A percentile compares a stretch with the other conserved stretches of the same genome.
These are phyloP conservation scores for Byasa hedistus DNA, from an alignment of 2,888 invertebrate genomes.

Conservation along the genomic window DNA sequence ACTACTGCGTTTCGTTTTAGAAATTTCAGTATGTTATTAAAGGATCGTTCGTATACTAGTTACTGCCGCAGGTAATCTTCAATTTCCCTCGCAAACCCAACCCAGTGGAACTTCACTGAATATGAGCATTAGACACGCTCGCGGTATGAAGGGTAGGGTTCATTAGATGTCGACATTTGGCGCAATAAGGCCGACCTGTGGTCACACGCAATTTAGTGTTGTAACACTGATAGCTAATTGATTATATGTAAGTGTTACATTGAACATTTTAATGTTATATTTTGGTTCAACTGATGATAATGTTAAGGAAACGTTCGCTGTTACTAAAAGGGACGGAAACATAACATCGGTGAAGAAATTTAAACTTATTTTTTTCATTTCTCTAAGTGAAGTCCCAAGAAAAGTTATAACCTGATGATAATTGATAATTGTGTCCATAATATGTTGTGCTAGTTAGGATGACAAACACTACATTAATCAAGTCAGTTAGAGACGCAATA, in stretches of 20 bases:
- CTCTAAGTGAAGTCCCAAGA: too few species aligned
- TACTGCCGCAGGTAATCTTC: constrained; percentile 2
- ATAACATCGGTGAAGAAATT: too few species aligned
- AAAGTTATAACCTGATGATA: too few species aligned
- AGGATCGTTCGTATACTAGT: neutral
- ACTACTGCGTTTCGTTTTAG: neutral
- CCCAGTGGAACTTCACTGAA: constrained; percentile 30
- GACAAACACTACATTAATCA: too few species aligned
- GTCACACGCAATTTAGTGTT: constrained; percentile 42
- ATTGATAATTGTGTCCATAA: too few species aligned
- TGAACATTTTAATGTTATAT: constrained; percentile 9
- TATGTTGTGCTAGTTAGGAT: too few species aligned
- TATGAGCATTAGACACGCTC: constrained; percentile 40
- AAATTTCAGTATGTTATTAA: neutral
- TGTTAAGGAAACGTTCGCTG: neutral
- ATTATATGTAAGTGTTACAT: constrained; percentile 32
- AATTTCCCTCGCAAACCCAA: constrained; percentile 20
- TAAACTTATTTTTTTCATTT: too few species aligned
- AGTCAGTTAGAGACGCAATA: too few species aligned
- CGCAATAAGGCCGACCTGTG: constrained; percentile 35
- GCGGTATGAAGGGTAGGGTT: constrained; percentile 39
- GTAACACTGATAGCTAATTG: constrained; percentile 45
- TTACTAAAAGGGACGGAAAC: neutral
- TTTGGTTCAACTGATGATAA: constrained; percentile 7
- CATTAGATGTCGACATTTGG: constrained; percentile 46